Evolutionary conservation across 2,113 vertebrate genomes (phyloP), one percentile per base, ranked within the genome.

Genomic region (Sapajus apella): DNA sequence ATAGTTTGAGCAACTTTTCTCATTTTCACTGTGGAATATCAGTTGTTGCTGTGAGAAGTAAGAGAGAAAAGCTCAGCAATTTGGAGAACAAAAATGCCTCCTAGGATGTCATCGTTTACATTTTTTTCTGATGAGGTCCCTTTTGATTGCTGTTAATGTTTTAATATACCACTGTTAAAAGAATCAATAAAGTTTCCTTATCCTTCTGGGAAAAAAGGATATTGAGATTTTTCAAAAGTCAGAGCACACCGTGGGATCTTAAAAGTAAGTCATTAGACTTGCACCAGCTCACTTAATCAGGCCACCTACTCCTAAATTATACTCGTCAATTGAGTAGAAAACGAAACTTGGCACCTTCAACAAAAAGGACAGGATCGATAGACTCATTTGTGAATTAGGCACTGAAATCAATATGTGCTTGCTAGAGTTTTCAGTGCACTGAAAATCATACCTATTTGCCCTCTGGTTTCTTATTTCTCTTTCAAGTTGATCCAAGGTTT

Each of bases 191-290:
- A 21, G 30, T 77, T 82, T 83, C 35, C 47, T 58, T 79, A 82
- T 50, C 52, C 73, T 95, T 88, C 68, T 40, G 95, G 45, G 32
- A 56, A 83, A 64, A 68, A 89, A 96, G 73, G 68, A 47, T 73
- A 82, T 4, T 37, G 56, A 90, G 58, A 81, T 64, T 95, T 88
- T 90, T 94, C 87, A 87, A 37, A 93, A 92, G 82, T 52, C 85
- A 96, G 58, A 70, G 43, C 83, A n/a, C 32, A 77, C 14, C 0
- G 0, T 76, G 56, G 82, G 86, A 80, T 79, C 47, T 58, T 35
- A 18, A 1, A 6, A 52, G n/a, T 0, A 0, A 66, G 50, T 23
- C 95, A 27, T 85, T 8, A 32, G 35, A 70, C 50, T 85, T 23
- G 10, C 23, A 5, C 25, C 4, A 13, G 11, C 32, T 94, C 37